Base-by-base conservation (phyloP, 2,113 vertebrate genomes). In the Lagopus muta region DNA sequence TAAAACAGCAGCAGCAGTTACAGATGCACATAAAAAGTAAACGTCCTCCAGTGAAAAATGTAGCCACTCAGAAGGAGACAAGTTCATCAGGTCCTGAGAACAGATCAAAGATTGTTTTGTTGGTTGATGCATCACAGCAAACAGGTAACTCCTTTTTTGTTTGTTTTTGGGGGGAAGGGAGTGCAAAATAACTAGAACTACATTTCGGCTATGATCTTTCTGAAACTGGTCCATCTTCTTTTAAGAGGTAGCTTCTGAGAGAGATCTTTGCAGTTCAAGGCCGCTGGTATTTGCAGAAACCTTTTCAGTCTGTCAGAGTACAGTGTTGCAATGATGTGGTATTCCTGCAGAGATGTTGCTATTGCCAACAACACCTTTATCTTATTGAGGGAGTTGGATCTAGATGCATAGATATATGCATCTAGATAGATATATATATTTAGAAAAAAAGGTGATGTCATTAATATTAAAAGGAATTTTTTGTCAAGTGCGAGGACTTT, bases 41-140 rank as follows among this genome's bases (percentile, higher is more conserved):
- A 91, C 98, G 98, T 19, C 98, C 99, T 74, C 98, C 98, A 58
- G 98, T 98, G 95, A 99, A 99, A 95, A 99, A 97, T 79, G 98
- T 99, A 4, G 99, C 99, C 30, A 98, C 98, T 75, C 99, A 99
- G 93, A 99, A 99, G 96, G 99, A 99, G 96, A 98, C 98, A n/a
- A 98, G 98, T 88, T 98, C 98, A 30, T 95, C 98, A 28, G 99
- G 99, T 69, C 99, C 98, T 43, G 99, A 99, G 94, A 98, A 97
- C 67, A 98, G 98, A 90, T 98, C 98, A 74, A 99, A 98, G 97
- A 99, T 98, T 14, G 98, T 99, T 82, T 97, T 99, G 89, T 97
- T 99, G 91, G 99, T 99, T 92, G 99, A 99, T 88, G 99, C 99
- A 34, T 98, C 99, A 32, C 99, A 99, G 94, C 99, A 99, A 95